Base-by-base conservation (phyloP, 2,888 invertebrate genomes). In the Hylaea fasciaria region DNA sequence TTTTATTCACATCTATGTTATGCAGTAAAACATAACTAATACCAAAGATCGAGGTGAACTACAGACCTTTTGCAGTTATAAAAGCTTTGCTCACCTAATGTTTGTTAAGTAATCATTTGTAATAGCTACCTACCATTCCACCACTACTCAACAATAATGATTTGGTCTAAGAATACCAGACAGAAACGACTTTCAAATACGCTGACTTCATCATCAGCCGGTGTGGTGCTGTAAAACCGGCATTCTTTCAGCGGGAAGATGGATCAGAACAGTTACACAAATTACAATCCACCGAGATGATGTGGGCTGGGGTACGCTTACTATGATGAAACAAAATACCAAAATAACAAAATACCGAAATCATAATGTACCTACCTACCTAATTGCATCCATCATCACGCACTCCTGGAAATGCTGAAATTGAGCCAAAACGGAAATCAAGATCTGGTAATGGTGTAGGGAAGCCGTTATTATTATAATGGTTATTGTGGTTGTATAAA, bases 401-500 rank as follows among this genome's bases (percentile, higher is more conserved):
- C 64, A 51, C 50, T 62, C 62, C 69, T 46, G 57, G 43, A 58
- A 68, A 66, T 40, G 51, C 51, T 60, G 69, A 65, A 70, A 68
- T 57, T 14, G 56, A 70, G 63, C 51, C 53, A 56, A 60, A 70
- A 55, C 65, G 70, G 70, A 68, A 62, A 68, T 57, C 57, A 63
- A 51, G 51, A 59, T 57, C 49, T 40, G 41, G 51, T 60, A 59
- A 59, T 40, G 44, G 53, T 54, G n/a, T 45, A 43, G 44, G 35
- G 29, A 7, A 37, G 45, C 51, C 47, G 60, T 57, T 63, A 67
- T 61, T 69, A 67, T 62, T 64, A 49, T 60, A 64, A 69, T 67
- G 40, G 51, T 56, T 47, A 59, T 57, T 59, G 52, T 48, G 39
- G 48, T 55, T 61, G 61, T 52, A 50, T 13, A 62, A 48, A 48